These are phyloP conservation scores for Crenichthys baileyi DNA, from an alignment of 2,797 vertebrate species.

Conservation along the genomic window DNA sequence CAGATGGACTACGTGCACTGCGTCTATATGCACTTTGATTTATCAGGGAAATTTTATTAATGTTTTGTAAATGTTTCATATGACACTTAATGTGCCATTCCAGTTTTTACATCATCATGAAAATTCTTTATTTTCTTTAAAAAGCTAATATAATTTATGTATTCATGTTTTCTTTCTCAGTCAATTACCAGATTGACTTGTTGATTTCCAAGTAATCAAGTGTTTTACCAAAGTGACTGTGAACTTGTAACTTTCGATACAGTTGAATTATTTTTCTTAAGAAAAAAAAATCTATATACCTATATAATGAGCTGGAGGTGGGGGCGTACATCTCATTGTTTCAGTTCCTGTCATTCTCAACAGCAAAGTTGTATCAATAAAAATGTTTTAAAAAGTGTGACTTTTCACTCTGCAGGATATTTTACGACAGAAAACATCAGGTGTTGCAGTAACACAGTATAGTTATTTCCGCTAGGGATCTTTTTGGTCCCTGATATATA, in stretches of 20 bases:
- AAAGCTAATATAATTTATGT: conserved; percentile 80
- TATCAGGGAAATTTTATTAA: conserved; percentile 99
- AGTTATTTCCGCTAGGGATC: conserved; percentile 15
- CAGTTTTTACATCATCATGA: conserved; percentile 91
- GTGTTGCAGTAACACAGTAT: conserved; percentile 4
- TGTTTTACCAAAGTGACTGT: conserved; percentile 99
- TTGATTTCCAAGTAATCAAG: conserved; percentile 88
- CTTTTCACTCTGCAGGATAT: conserved; percentile 62
- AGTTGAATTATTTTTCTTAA: conserved; percentile 92
- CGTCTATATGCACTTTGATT: conserved; percentile 99
- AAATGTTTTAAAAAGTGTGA: conserved; percentile 82
- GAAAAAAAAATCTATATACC: conserved; percentile 82
- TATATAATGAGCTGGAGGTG: conserved; percentile 81
- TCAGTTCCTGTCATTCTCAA: conserved; percentile 93
- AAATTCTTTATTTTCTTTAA: conserved; percentile 85
- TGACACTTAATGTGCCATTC: conserved; percentile 94
- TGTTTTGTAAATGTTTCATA: conserved; percentile 99
- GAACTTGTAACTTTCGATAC: conserved; percentile 94
- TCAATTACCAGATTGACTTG: conserved; percentile 81
- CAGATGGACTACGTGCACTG: conserved; percentile 94
- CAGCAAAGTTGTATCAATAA: conserved; percentile 89
- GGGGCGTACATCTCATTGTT: conserved; percentile 88
- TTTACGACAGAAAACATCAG: conserved; percentile 29
- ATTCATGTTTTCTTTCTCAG: conserved; percentile 72
- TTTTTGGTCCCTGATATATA: neutral